phyloP scores from a whole-genome alignment of 2,113 vertebrate species.

The Kryptolebias marmoratus region DNA sequence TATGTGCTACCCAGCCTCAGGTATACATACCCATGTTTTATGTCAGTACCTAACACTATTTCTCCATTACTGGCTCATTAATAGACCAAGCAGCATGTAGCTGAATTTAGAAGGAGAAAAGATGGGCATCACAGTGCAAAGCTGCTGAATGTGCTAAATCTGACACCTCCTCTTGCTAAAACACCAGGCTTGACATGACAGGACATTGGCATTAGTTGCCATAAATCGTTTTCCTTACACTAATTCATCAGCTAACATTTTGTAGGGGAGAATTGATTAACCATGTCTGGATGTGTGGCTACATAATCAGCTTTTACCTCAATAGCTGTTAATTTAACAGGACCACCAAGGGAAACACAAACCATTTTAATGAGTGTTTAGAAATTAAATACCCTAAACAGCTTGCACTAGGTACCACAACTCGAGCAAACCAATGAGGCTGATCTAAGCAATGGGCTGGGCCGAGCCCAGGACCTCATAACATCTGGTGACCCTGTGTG shows the following conservation, averaged over 20 bases:
- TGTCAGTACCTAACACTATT: constrained; percentile 83
- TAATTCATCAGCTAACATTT: constrained; percentile 81
- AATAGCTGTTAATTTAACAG: constrained; percentile 85
- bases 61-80: constrained; percentile 92
- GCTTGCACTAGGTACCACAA: constrained; percentile 80
- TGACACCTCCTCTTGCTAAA: constrained; percentile 83
- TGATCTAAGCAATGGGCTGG: constrained; percentile 79
- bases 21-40: constrained; percentile 82
- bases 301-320: constrained; percentile 84
- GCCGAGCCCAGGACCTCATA: constrained; percentile 72
- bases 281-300: constrained; percentile 81
- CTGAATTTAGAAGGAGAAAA: constrained; percentile 78
- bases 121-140: constrained; percentile 77
- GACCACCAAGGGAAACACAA: constrained; percentile 85
- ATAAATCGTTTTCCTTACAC: constrained; percentile 82
- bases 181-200: constrained; percentile 85
- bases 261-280: constrained; percentile 83
- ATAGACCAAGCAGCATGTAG: constrained; percentile 84
- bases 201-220: constrained; percentile 82
- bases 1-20: constrained; percentile 77
- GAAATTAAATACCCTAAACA: constrained; percentile 84
- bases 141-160: constrained; percentile 89
- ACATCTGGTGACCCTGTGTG: constrained; percentile 84
- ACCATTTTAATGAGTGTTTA: constrained; percentile 85
- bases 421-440: constrained; percentile 81